These are phyloP conservation scores for Aleiodes testaceus DNA, from an alignment of 2,888 invertebrate genomes.

Conservation along the genomic window DNA sequence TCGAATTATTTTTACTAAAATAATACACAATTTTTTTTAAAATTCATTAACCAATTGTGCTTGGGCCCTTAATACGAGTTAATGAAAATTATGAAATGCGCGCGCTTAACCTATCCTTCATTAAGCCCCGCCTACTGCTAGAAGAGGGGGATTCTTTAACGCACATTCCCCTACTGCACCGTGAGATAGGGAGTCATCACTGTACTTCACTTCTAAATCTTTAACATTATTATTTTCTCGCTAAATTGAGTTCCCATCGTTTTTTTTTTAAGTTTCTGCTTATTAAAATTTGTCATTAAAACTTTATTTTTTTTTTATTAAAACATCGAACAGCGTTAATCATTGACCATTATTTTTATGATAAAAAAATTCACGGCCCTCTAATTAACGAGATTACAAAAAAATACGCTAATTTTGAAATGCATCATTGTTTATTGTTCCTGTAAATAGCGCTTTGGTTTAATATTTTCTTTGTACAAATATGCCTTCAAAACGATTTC, in stretches of 20 bases:
- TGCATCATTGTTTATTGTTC: slow-evolving; percentile 52
- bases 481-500: slow-evolving; percentile 49
- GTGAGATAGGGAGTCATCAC: too few species aligned
- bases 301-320: slow-evolving; percentile 32
- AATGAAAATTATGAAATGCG: too few species aligned
- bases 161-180: too few species aligned
- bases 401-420: slow-evolving; percentile 52
- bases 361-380: slow-evolving; percentile 26
- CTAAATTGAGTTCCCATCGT: not conserved
- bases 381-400: slow-evolving; percentile 46
- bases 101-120: too few species aligned
- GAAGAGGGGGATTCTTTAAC: not conserved
- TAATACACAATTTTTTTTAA: too few species aligned
- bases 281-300: slow-evolving; percentile 22
- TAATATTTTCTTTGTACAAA: slow-evolving; percentile 41
- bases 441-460: slow-evolving; percentile 44
- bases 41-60: too few species aligned
- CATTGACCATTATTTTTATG: slow-evolving; percentile 32
- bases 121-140: too few species aligned
- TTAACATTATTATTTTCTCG: not conserved
- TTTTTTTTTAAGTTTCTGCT: slow-evolving; percentile 29
- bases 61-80: too few species aligned
- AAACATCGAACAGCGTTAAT: slow-evolving; percentile 42
- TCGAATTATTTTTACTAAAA: too few species aligned
- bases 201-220: slow-evolving; percentile 8